phyloP scores from a whole-genome alignment of 2,888 invertebrate genomes.

The Mimumesa dahlbomi region DNA sequence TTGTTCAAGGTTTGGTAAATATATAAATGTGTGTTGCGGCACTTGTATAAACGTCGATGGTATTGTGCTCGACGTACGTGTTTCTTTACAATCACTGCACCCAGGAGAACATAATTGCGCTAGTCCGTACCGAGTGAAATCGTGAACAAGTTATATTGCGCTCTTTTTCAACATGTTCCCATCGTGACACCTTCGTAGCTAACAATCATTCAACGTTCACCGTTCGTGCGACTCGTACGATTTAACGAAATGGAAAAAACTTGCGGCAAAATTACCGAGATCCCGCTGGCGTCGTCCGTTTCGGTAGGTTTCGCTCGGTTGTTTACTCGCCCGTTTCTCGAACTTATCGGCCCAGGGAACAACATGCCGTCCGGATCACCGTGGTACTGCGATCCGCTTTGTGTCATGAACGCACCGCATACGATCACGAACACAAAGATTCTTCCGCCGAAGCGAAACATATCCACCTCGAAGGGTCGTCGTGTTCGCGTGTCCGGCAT shows the following conservation, averaged over 20 bases:
- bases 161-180: constrained; percentile 16
- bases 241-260: too few species aligned
- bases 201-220: too few species aligned
- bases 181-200: not conserved
- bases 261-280: too few species aligned
- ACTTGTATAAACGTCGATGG: too few species aligned
- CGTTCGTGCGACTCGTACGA: too few species aligned
- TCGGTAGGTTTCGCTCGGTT: too few species aligned
- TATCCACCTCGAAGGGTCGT: not conserved
- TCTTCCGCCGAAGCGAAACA: constrained; percentile 27
- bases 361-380: constrained; percentile 50
- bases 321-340: not conserved
- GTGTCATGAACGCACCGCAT: constrained; percentile 40
- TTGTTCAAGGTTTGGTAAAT: too few species aligned
- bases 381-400: constrained; percentile 18
- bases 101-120: constrained; percentile 36
- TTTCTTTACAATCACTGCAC: constrained; percentile 8
- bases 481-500: not conserved
- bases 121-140: constrained; percentile 32
- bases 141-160: constrained; percentile 29
- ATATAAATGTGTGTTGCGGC: too few species aligned
- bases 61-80: not conserved
- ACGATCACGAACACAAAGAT: constrained; percentile 38
- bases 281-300: constrained; percentile 13
- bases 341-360: constrained; percentile 56